A percentile compares a stretch with the other conserved stretches of the same genome.
phyloP scores from a whole-genome alignment of 2,888 invertebrate species.

The Ormyrus pomaceus region DNA sequence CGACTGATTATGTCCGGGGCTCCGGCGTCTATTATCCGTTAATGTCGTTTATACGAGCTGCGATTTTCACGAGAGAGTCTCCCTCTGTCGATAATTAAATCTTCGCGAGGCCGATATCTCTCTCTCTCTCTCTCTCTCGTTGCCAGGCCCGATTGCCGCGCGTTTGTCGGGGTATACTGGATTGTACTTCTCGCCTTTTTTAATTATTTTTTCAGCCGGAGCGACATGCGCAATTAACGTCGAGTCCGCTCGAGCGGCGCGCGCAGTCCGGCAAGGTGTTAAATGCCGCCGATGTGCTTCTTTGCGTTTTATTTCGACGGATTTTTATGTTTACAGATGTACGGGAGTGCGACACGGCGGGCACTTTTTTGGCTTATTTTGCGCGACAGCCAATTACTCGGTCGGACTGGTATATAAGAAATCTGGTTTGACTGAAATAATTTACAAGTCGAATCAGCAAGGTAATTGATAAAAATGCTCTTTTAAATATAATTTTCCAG shows the following conservation, averaged over 20 bases:
- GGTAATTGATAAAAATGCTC: no score
- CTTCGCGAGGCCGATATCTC: constrained; percentile 19
- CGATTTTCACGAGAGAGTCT: constrained; percentile 32
- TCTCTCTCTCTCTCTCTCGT: neutral
- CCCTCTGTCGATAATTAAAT: constrained; percentile 47
- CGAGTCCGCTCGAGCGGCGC: neutral
- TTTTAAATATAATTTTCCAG: no score
- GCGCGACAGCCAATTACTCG: no score
- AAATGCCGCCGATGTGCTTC: no score
- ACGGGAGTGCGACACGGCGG: neutral
- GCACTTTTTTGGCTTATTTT: neutral
- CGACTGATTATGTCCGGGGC: constrained; percentile 63
- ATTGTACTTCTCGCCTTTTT: no score
- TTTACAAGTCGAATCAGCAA: no score
- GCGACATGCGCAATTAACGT: constrained; percentile 28
- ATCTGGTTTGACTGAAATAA: no score
- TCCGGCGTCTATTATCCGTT: constrained; percentile 61
- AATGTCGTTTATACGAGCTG: constrained; percentile 55
- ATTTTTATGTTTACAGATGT: neutral
- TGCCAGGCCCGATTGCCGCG: neutral
- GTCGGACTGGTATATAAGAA: no score
- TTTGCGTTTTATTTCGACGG: neutral
- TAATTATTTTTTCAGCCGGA: no score
- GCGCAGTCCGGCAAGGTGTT: no score
- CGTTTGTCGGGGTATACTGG: neutral